Evolutionary conservation across 2,113 vertebrate genomes (phyloP), one percentile per base, ranked within the genome.

Genomic region (Catharus bicknelli): DNA sequence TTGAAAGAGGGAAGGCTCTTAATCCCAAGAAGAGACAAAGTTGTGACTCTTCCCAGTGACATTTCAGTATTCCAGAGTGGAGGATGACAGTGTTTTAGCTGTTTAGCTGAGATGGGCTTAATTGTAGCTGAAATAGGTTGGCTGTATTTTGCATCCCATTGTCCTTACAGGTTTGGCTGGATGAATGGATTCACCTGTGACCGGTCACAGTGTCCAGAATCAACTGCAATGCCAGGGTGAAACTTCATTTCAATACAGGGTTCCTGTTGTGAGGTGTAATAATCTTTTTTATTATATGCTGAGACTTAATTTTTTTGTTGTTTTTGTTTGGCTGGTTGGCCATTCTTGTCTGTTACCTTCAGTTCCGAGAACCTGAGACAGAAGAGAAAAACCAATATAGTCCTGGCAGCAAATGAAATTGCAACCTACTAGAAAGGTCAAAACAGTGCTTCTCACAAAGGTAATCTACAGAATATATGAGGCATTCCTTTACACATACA

Each of bases 361-460:
- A 68, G 40, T 91, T 89, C 68, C 51, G 38, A 54, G 43, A 80
- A 47, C 15, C 23, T 68, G 36, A 88, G 48, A 72, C 29, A 64
- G 53, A 88, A 88, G 9, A 68, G 61, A 72, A 40, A 5, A 76
- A 69, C n/a, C 36, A 86, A 90, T 90, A 89, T 59, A 88, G n/a
- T 47, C 36, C 38, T 74, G 78, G 47, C 77, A 94, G 83, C 53
- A 94, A 96, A 96, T 92, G 70, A 94, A 95, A 96, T 93, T 84
- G 70, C 62, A 91, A 45, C 77, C 63, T 87, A 67, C 48, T 83
- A 87, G 72, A 95, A 96, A 95, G 94, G 88, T 94, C 92, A 95
- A 53, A 77, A 74, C 45, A 50, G 50, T 1, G 9, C 69, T 55
- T 67, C 81, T 91, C 87, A 78, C 53, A 55, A 25, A 47, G 55